phyloP scores from a whole-genome alignment of 2,797 vertebrate species.

The Liparis tanakae region DNA sequence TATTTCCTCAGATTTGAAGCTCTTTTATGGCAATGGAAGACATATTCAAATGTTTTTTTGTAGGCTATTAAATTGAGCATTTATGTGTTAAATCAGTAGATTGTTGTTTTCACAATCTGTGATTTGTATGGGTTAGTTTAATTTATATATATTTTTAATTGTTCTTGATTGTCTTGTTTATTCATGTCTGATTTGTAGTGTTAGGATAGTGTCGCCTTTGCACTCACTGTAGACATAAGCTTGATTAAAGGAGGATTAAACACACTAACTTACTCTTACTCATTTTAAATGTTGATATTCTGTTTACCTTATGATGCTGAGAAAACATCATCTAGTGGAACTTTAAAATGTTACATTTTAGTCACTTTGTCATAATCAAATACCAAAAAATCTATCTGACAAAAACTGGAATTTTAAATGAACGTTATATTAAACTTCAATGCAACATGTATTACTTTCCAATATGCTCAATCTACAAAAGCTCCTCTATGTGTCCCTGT shows the following conservation, averaged over 20 bases:
- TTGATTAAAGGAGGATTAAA: background rate
- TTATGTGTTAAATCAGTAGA: background rate
- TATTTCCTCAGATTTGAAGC: slow-evolving; percentile 1
- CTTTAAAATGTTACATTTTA: background rate
- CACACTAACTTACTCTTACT: background rate
- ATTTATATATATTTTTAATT: background rate
- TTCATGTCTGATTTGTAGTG: background rate
- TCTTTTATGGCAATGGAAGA: background rate
- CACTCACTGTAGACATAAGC: background rate
- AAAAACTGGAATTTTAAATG: background rate
- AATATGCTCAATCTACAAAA: slow-evolving; percentile 17
- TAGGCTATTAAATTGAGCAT: background rate
- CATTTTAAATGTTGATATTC: background rate
- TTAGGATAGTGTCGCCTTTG: background rate
- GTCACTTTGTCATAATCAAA: background rate
- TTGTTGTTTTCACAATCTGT: background rate
- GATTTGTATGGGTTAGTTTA: background rate
- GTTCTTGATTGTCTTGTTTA: background rate
- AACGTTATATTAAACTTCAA: background rate
- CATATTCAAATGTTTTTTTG: background rate
- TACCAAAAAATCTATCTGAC: background rate
- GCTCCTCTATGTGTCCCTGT: slow-evolving; percentile 31
- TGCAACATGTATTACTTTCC: background rate
- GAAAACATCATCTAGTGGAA: background rate
- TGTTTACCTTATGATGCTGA: background rate